phyloP scores from a whole-genome alignment of 1,140 invertebrate genomes.

The Andrena cerasifolii region DNA sequence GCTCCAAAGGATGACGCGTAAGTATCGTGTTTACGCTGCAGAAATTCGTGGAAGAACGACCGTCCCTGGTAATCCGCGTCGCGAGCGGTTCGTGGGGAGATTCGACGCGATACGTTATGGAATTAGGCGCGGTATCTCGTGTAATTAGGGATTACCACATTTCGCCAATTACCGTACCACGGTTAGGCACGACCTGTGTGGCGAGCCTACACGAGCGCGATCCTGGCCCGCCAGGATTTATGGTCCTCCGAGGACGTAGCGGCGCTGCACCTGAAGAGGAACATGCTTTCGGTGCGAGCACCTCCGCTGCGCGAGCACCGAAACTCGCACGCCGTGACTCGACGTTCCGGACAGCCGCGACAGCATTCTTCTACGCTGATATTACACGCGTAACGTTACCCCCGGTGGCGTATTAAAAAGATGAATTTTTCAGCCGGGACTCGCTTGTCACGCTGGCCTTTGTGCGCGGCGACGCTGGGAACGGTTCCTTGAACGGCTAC shows the following conservation, averaged over 20 bases:
- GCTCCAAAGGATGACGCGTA: neutral
- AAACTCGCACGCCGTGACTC: slow-evolving; percentile 25
- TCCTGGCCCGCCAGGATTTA: slow-evolving; percentile 66
- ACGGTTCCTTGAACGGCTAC: neutral
- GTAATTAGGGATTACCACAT: slow-evolving; percentile 67
- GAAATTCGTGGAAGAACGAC: slow-evolving; percentile 24
- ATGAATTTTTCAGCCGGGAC: slow-evolving; percentile 35
- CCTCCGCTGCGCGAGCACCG: slow-evolving; percentile 14
- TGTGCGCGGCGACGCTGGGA: neutral
- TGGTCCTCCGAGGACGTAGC: slow-evolving; percentile 61
- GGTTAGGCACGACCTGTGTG: slow-evolving; percentile 73
- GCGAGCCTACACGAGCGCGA: slow-evolving; percentile 60
- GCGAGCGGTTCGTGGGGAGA: slow-evolving; percentile 15
- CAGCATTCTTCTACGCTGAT: slow-evolving; percentile 47
- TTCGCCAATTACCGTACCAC: slow-evolving; percentile 70
- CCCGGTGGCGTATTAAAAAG: slow-evolving; percentile 39
- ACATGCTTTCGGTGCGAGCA: slow-evolving; percentile 55
- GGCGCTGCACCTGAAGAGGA: slow-evolving; percentile 46
- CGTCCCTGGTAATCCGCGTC: slow-evolving; percentile 9
- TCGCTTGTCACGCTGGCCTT: slow-evolving; percentile 9
- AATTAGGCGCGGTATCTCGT: slow-evolving; percentile 60
- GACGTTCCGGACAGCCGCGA: slow-evolving; percentile 1
- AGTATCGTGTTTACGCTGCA: slow-evolving; percentile 1
- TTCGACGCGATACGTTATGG: slow-evolving; percentile 50
- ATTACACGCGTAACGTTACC: slow-evolving; percentile 52